A percentile compares a stretch with the other conserved stretches of the same genome.
Evolutionary conservation across 1,140 invertebrate species (phyloP).

Genomic region (Rhyzopertha dominica): DNA sequence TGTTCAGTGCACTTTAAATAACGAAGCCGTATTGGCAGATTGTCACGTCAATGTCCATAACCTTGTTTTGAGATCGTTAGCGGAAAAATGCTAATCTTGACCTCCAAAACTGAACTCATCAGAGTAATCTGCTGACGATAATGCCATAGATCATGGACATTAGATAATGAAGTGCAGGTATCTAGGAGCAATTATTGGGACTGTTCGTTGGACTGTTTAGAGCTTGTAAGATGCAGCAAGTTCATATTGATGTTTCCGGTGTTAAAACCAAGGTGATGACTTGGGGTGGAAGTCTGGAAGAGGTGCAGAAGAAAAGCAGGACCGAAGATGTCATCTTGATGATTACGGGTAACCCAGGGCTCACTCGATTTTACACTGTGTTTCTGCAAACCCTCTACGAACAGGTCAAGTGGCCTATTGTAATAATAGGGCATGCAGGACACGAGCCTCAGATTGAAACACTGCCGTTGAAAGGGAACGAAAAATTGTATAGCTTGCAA

Average conservation of each 20-base stretch:
- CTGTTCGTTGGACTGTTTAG: no score
- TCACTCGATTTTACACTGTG: conserved; percentile 63
- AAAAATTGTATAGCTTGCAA: conserved; percentile 59
- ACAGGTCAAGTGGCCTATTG: conserved; percentile 57
- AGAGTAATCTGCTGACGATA: no score
- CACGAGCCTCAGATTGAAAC: conserved; percentile 50
- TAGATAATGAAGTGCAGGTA: no score
- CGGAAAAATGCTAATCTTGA: no score
- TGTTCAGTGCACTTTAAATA: no score
- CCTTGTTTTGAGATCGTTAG: no score
- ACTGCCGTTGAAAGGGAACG: conserved; percentile 49
- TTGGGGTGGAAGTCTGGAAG: conserved; percentile 63
- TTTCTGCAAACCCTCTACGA: conserved; percentile 61
- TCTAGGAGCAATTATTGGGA: no score
- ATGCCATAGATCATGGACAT: no score
- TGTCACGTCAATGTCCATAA: no score
- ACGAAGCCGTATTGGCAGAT: no score
- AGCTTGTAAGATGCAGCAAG: conserved; percentile 33
- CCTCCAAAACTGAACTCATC: no score
- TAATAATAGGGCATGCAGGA: conserved; percentile 69
- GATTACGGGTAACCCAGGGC: conserved; percentile 67
- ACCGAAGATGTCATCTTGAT: conserved; percentile 52
- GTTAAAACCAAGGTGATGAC: conserved; percentile 63
- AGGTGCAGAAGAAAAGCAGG: conserved; percentile 47
- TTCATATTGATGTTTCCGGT: conserved; percentile 55